Conservation (phyloP, 2,113 vertebrate species). For the Alligator mississippiensis region DNA sequence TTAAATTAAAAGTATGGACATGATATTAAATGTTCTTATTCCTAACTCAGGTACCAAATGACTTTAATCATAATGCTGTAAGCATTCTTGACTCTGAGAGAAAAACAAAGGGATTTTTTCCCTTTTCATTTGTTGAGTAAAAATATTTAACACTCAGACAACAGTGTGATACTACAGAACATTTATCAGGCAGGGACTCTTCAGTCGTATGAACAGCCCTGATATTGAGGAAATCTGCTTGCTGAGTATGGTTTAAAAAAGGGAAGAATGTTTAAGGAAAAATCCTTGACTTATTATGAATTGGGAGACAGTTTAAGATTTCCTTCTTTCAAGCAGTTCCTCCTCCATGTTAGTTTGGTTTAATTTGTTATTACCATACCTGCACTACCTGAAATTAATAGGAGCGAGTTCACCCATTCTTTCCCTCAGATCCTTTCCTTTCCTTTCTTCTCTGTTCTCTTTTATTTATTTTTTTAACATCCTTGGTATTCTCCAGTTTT, state of each 20-base stretch:
- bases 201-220: neutral
- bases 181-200: neutral
- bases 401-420: neutral
- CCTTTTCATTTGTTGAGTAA: neutral
- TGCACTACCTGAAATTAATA: neutral
- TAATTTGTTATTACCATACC: neutral
- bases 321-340: neutral
- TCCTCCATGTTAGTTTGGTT: neutral
- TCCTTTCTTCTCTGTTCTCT: neutral
- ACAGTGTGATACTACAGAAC: too few relatives aligned
- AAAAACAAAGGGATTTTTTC: neutral
- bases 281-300: neutral
- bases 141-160: neutral
- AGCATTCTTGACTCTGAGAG: neutral
- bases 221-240: neutral
- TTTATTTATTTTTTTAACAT: neutral
- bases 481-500: neutral
- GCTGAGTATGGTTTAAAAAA: neutral
- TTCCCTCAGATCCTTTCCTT: neutral
- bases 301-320: neutral
- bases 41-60: neutral
- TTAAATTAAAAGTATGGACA: neutral
- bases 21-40: constrained; percentile 5
- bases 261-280: neutral
- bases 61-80: neutral